These are phyloP conservation scores for Peromyscus maniculatus DNA, from an alignment of 2,113 vertebrate species.

Conservation along the genomic window DNA sequence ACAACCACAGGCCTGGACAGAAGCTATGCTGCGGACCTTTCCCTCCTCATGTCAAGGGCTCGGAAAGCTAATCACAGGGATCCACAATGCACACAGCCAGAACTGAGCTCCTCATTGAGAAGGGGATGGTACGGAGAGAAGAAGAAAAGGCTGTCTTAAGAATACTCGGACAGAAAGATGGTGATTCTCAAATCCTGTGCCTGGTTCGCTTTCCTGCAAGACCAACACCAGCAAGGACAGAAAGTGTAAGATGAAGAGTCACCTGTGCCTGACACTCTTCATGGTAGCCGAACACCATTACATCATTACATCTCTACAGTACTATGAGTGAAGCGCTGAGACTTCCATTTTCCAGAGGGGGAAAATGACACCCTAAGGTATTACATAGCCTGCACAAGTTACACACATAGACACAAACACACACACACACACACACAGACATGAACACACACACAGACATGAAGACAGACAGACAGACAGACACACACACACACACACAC, in stretches of 20 bases:
- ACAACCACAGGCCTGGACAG: not conserved
- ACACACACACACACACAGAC: not conserved
- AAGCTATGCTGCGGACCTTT: slow-evolving; percentile 3
- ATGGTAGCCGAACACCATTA: not conserved
- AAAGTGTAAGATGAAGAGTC: not conserved
- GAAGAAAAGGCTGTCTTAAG: not conserved
- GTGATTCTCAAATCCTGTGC: not conserved
- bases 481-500: no score
- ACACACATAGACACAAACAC: not conserved
- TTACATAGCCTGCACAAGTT: not conserved
- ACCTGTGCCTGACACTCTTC: not conserved
- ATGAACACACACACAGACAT: no score
- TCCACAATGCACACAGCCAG: slow-evolving; percentile 11
- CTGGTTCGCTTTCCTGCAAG: not conserved
- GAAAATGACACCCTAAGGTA: not conserved
- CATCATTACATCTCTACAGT: not conserved
- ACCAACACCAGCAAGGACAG: not conserved
- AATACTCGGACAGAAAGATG: slow-evolving; percentile 15
- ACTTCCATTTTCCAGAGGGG: not conserved
- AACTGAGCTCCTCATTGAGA: slow-evolving; percentile 13
- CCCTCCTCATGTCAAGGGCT: slow-evolving; percentile 18
- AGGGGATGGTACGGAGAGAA: not conserved
- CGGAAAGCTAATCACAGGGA: not conserved
- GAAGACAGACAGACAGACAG: not conserved
- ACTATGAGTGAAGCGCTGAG: not conserved